These are phyloP conservation scores for Aphelinus certus DNA, from an alignment of 1,140 invertebrate species.

Conservation along the genomic window DNA sequence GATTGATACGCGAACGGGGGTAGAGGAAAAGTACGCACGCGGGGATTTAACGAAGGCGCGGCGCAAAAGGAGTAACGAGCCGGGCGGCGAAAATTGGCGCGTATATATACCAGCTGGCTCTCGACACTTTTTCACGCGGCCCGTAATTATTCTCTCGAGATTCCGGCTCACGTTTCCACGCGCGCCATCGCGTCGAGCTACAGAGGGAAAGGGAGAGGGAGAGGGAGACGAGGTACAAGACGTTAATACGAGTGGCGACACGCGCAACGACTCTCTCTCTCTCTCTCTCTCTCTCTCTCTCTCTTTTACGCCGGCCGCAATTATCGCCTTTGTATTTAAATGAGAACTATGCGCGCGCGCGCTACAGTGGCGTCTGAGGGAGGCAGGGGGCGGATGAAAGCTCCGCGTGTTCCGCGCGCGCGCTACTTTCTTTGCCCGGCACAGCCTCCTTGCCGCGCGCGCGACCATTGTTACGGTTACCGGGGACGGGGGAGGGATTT, in stretches of 20 bases:
- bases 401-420: too few relatives aligned
- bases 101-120: not conserved
- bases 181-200: slow-evolving; percentile 5
- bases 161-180: slow-evolving; percentile 39
- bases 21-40: too few relatives aligned
- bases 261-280: slow-evolving; percentile 13
- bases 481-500: too few relatives aligned
- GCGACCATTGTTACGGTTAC: too few relatives aligned
- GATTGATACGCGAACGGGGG: too few relatives aligned
- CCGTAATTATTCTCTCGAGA: slow-evolving; percentile 41
- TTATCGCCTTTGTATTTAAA: slow-evolving; percentile 38
- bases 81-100: slow-evolving; percentile 8
- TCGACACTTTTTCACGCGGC: slow-evolving; percentile 15
- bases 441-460: too few relatives aligned
- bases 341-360: not conserved
- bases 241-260: slow-evolving; percentile 23
- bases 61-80: too few relatives aligned
- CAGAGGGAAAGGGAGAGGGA: too few relatives aligned
- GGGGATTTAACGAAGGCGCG: too few relatives aligned
- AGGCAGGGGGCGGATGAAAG: too few relatives aligned
- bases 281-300: not conserved
- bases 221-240: slow-evolving; percentile 10
- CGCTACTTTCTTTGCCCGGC: too few relatives aligned
- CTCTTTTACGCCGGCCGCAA: slow-evolving; percentile 18
- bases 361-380: not conserved